Evolutionary conservation across 2,888 invertebrate species (phyloP), one percentile per base, ranked within the genome.

Genomic region (Bellardia bayeri): DNA sequence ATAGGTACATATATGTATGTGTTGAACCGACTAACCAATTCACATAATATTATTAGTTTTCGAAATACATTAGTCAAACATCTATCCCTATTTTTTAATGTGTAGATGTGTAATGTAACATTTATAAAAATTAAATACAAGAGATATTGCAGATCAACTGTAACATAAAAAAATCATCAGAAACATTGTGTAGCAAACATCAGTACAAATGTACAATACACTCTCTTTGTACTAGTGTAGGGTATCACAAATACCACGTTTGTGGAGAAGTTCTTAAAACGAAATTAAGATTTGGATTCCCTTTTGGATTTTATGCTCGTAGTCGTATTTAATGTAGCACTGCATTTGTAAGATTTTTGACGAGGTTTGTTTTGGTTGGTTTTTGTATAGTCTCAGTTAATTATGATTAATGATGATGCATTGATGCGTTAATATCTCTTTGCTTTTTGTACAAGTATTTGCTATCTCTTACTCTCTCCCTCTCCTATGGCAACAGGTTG

Each of bases 371-470:
- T 80, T 74, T 49, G 16, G 8, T 61, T 30, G 30, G 16, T 58
- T 66, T 66, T n/a, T 58, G 14, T 82, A 63, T 87, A 82, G 82
- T 82, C 82, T 71, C 87, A 89, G 90, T 90, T 91, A 92, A 92
- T 92, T 91, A 91, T 92, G 91, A 92, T 92, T 91, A 92, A 92
- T 92, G 91, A 91, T 91, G 90, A 91, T 91, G 91, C 91, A 91
- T 90, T 91, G 90, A 91, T 91, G 91, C 91, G 91, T 91, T 91
- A 90, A 91, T 90, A 90, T 90, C 90, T 89, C 88, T 90, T 87
- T 79, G 87, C 61, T 90, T 88, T 88, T 88, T 16, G 14, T 16
- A 51, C n/a, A 37, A 16, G 23, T 16, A 51, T 23, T 11, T 23
- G 14, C 7, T 37, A 11, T 51, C 3, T 13, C 51, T 6, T 23